These are phyloP conservation scores for Perognathus longimembris DNA, from an alignment of 2,113 vertebrate genomes.

Conservation along the genomic window DNA sequence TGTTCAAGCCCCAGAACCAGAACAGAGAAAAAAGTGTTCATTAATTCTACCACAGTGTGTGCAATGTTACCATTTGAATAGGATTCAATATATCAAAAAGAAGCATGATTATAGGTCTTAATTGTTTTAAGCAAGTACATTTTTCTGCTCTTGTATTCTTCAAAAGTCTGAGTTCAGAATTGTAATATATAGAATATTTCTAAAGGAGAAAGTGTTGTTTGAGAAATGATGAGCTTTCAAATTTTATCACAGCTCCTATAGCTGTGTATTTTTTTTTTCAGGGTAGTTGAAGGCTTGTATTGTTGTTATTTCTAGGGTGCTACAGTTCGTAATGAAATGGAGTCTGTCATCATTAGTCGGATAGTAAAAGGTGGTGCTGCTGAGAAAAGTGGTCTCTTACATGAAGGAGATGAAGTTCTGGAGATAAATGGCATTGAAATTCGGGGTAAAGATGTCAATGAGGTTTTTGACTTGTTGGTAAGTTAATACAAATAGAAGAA, in stretches of 20 bases:
- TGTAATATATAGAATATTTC: constrained; percentile 8
- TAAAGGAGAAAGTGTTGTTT: constrained; percentile 31
- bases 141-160: constrained; percentile 42
- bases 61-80: constrained; percentile 30
- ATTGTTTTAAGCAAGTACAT: constrained; percentile 60
- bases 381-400: constrained; percentile 95
- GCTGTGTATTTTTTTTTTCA: constrained; percentile 14
- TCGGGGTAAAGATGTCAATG: constrained; percentile 96
- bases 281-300: constrained; percentile 41
- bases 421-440: constrained; percentile 96
- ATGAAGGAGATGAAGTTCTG: constrained; percentile 96
- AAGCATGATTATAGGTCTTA: constrained; percentile 53
- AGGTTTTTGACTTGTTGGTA: constrained; percentile 97
- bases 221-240: constrained; percentile 42
- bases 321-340: constrained; percentile 96
- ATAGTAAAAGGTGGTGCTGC: constrained; percentile 97
- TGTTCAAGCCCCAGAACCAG: too few species aligned
- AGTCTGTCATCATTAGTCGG: constrained; percentile 96
- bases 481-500: constrained; percentile 78
- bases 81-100: background rate
- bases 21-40: too few species aligned
- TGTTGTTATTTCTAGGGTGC: constrained; percentile 89
- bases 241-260: constrained; percentile 40
- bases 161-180: constrained; percentile 57
- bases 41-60: too few species aligned